Conservation (phyloP, 2,113 vertebrate species). For the Osmerus mordax region DNA sequence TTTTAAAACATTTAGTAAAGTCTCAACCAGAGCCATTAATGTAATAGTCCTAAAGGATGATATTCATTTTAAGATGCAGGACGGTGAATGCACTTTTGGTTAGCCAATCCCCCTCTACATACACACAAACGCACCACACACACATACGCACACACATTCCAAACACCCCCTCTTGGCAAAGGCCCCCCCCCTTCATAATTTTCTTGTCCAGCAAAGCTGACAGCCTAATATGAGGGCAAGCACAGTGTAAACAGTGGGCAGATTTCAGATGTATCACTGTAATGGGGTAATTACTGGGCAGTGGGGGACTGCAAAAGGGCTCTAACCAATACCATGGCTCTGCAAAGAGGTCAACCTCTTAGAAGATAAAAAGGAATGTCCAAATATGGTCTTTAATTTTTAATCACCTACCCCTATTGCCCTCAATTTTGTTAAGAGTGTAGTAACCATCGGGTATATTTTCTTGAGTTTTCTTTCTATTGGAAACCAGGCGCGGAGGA, state of each 20-base stretch:
- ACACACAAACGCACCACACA: constrained; percentile 5
- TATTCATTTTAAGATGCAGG: background rate
- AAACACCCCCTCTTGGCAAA: constrained; percentile 6
- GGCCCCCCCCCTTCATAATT: constrained; percentile 39
- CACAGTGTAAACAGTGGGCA: constrained; percentile 48
- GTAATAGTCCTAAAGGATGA: background rate
- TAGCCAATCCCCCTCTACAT: background rate
- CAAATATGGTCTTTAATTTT: constrained; percentile 50
- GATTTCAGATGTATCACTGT: constrained; percentile 43
- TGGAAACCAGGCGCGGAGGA: constrained; percentile 19
- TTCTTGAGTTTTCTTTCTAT: constrained; percentile 31
- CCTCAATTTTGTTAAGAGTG: constrained; percentile 26
- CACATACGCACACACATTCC: constrained; percentile 25
- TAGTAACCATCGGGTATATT: constrained; percentile 38
- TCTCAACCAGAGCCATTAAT: background rate
- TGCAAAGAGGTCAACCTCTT: constrained; percentile 2
- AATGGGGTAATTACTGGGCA: constrained; percentile 49
- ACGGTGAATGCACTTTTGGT: background rate
- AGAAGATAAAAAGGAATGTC: constrained; percentile 46
- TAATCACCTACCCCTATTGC: constrained; percentile 29
- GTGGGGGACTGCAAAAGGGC: constrained; percentile 20
- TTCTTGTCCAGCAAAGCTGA: constrained; percentile 49
- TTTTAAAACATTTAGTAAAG: background rate
- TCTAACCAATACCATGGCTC: constrained; percentile 22
- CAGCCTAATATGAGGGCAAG: constrained; percentile 40